Conservation (phyloP, 2,113 vertebrate species). For the Lichenostomus cassidix region DNA sequence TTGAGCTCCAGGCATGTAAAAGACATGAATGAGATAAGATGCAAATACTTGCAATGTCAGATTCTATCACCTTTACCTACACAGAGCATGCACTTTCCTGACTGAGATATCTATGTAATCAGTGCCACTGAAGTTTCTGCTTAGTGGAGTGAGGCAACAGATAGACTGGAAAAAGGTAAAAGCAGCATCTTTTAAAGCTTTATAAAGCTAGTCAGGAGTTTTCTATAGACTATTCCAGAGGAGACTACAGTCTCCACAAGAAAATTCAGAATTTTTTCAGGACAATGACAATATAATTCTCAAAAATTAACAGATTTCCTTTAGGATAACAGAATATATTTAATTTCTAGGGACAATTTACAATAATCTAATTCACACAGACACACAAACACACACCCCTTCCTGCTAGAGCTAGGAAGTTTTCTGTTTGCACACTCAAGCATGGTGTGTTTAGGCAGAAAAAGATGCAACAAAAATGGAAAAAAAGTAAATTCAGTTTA, state of each 20-base stretch:
- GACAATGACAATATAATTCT: background rate
- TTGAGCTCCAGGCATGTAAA: background rate
- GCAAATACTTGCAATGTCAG: background rate
- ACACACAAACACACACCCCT: fast-evolving
- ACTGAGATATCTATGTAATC: background rate
- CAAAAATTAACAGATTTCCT: background rate
- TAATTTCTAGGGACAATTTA: background rate
- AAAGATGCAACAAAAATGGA: background rate
- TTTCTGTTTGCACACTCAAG: background rate
- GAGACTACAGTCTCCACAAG: background rate
- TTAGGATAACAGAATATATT: background rate
- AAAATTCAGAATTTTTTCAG: background rate
- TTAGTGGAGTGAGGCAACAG: background rate
- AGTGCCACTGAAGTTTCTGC: background rate
- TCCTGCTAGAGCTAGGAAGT: background rate
- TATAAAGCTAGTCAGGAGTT: background rate
- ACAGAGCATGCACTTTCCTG: background rate
- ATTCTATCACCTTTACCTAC: background rate
- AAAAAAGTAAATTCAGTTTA: background rate
- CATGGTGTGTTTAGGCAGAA: background rate
- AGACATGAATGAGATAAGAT: background rate
- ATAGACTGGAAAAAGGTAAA: background rate
- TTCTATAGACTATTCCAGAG: background rate
- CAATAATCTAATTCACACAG: background rate
- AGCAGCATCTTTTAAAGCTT: background rate